Base-by-base conservation (phyloP, 2,888 invertebrate species). In the Pomacea canaliculata region DNA sequence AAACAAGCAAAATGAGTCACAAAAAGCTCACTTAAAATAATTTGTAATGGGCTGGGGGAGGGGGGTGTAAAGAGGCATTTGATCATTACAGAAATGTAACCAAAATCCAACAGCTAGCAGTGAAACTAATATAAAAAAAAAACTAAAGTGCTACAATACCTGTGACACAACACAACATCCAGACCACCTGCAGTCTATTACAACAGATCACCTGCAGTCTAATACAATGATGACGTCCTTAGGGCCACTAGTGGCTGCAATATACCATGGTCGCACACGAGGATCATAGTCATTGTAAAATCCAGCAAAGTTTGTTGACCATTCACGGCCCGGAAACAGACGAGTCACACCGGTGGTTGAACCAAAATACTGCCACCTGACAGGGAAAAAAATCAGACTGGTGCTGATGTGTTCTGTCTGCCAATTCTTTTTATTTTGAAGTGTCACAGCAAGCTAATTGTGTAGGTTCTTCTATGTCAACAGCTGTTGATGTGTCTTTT, bases 261-360 rank as follows among this genome's bases (percentile, higher is more conserved):
- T 91, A 78, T 91, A 91, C 91, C 91, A 91, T 0, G 91, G 90
- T 70, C 91, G 80, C 1, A 89, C 83, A 51, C 91, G 81, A 0
- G 91, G 91, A 79, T 91, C 91, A 79, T 91, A 91, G 79, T 91
- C 91, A 76, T 91, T 91, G 82, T 91, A 91, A 80, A 91, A 91
- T 0, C 91, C 91, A 18, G 91, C 91, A 85, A 91, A 91, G 76
- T 91, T 91, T 37, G 89, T 90, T 48, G 90, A 89, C 91, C 91
- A 91, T 76, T 91, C 91, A 73, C 91, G 79, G 13, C 91, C 91
- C n/a, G 91, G 91, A 79, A 85, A 91, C 10, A 90, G 81, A 27
- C 91, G 81, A 9, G 88, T 87, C 27, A 91, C 85, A 23, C 91
- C 91, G 37, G 88, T 85, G 46, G 86, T 90, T 0, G 91, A 90